Evolutionary conservation across 2,113 vertebrate genomes (phyloP).

Genomic region (Polyodon spathula): DNA sequence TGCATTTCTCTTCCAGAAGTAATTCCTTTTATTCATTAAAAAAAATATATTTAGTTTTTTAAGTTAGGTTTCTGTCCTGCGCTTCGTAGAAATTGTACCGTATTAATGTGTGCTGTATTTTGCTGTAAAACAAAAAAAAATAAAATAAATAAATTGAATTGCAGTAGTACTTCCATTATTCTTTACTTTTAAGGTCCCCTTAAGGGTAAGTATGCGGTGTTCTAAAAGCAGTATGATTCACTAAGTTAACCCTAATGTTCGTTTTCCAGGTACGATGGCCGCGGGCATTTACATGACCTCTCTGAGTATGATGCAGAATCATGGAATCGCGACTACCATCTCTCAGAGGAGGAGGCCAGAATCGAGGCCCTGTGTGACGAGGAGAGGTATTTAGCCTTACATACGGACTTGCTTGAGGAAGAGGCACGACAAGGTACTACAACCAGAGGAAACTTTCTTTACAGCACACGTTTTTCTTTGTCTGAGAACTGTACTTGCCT

Average conservation of each 20-base stretch:
- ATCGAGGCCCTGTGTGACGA: constrained; percentile 95
- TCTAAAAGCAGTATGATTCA: constrained; percentile 23
- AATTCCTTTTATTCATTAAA: constrained; percentile 4
- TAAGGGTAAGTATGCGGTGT: constrained; percentile 52
- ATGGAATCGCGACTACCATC: constrained; percentile 92
- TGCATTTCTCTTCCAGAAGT: not conserved
- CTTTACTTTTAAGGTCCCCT: constrained; percentile 34
- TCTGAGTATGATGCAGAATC: constrained; percentile 97
- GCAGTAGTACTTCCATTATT: constrained; percentile 21
- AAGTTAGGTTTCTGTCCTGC: constrained; percentile 23
- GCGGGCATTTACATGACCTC: constrained; percentile 98
- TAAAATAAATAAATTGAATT: no score
- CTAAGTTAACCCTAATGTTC: constrained; percentile 60
- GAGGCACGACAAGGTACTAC: constrained; percentile 95
- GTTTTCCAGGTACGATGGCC: constrained; percentile 92
- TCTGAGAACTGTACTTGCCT: constrained; percentile 22
- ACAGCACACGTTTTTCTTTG: not conserved
- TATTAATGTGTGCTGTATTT: constrained; percentile 12
- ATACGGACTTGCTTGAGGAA: constrained; percentile 96
- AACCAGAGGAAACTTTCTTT: constrained; percentile 53
- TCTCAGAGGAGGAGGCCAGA: constrained; percentile 94
- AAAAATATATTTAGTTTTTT: constrained; percentile 15
- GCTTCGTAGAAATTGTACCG: constrained; percentile 11
- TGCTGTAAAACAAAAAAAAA: constrained; percentile 11
- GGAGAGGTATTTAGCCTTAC: constrained; percentile 98